Conservation (phyloP, 2,113 vertebrate species). For the Cebus imitator region DNA sequence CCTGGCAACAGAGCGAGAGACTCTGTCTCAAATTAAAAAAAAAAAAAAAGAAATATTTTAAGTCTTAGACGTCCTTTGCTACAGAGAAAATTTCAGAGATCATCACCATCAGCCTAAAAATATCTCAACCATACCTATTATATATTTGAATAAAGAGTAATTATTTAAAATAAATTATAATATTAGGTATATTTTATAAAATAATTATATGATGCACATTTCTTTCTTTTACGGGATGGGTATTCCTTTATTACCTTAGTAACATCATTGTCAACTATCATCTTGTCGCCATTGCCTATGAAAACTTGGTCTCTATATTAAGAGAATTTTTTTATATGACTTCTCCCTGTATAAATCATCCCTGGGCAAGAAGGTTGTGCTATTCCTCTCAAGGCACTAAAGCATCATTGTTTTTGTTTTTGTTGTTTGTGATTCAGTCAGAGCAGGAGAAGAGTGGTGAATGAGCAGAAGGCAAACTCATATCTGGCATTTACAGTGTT, state of each 20-base stretch:
- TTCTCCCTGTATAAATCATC: neutral
- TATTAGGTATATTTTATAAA: neutral
- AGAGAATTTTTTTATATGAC: neutral
- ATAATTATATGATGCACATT: neutral
- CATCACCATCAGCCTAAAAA: neutral
- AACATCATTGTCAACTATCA: neutral
- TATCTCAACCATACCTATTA: neutral
- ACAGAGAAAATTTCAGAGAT: conserved; percentile 16
- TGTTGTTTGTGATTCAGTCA: neutral
- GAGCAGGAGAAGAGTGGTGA: neutral
- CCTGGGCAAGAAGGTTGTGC: neutral
- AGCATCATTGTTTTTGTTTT: neutral
- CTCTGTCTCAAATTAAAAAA: too few relatives aligned
- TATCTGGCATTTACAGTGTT: neutral
- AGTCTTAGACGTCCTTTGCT: neutral
- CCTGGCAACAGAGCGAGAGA: too few relatives aligned
- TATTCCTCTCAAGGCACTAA: neutral
- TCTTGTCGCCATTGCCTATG: neutral
- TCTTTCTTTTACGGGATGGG: neutral
- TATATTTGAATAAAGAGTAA: neutral
- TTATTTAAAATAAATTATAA: conserved; percentile 16
- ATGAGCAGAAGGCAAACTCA: neutral
- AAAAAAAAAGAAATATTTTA: neutral
- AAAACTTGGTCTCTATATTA: neutral
- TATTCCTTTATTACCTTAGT: neutral